phyloP scores from a whole-genome alignment of 2,888 invertebrate genomes.

The Pammene aurita region DNA sequence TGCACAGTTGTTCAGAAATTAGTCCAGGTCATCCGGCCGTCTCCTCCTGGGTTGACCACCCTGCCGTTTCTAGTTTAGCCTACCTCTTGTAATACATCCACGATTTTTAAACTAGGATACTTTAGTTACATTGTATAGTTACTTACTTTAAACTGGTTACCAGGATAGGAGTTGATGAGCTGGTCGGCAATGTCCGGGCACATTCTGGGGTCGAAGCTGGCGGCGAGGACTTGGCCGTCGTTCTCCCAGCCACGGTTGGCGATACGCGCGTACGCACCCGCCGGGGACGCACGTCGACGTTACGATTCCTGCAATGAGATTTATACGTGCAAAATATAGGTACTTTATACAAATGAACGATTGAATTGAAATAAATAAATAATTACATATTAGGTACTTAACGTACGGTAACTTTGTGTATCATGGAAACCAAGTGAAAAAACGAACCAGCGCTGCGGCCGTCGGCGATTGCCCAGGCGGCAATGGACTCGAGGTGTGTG shows the following conservation, averaged over 20 bases:
- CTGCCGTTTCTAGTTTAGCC: no score
- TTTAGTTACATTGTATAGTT: background rate
- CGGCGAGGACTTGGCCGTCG: conserved; percentile 77
- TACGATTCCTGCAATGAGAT: conserved; percentile 79
- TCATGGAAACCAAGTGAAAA: no score
- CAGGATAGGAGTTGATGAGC: conserved; percentile 84
- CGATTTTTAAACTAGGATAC: no score
- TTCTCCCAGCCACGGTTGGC: conserved; percentile 88
- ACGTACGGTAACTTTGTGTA: no score
- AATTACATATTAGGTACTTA: no score
- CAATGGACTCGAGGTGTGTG: conserved; percentile 85
- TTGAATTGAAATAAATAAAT: no score
- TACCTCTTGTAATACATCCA: no score
- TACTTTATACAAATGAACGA: no score
- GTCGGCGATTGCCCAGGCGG: conserved; percentile 84
- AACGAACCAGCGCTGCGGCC: conserved; percentile 63
- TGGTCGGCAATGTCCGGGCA: conserved; percentile 89
- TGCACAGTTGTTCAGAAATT: no score
- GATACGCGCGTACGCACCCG: conserved; percentile 81
- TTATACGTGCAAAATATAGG: no score
- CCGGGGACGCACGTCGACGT: conserved; percentile 91
- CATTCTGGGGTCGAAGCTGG: conserved; percentile 66
- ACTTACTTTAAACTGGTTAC: conserved; percentile 82
- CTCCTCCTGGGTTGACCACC: no score
- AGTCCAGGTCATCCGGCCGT: no score